phyloP scores from a whole-genome alignment of 2,888 invertebrate genomes.

The Baccha elongata region DNA sequence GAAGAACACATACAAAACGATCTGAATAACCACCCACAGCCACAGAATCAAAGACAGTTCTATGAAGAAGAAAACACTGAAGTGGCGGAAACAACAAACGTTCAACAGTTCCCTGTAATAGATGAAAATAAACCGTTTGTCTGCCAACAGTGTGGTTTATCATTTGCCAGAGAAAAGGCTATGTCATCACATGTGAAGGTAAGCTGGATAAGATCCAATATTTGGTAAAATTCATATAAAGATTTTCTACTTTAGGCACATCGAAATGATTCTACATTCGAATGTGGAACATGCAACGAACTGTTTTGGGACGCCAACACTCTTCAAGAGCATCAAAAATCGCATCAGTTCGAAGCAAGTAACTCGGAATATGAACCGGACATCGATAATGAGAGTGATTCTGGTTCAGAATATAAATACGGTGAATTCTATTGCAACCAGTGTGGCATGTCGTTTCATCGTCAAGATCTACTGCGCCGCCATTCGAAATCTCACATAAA shows the following conservation, averaged over 20 bases:
- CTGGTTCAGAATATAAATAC: slow-evolving; percentile 85
- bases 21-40: slow-evolving; percentile 1
- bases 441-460: slow-evolving; percentile 91
- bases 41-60: slow-evolving; percentile 21
- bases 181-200: slow-evolving; percentile 89
- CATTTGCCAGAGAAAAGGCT: slow-evolving; percentile 92
- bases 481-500: slow-evolving; percentile 85
- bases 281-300: slow-evolving; percentile 91
- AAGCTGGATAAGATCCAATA: slow-evolving; percentile 35
- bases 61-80: slow-evolving; percentile 38
- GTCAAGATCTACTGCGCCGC: slow-evolving; percentile 88
- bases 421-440: slow-evolving; percentile 87
- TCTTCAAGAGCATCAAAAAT: slow-evolving; percentile 85
- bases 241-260: slow-evolving; percentile 85
- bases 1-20: slow-evolving; percentile 25
- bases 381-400: slow-evolving; percentile 82
- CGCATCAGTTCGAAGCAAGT: slow-evolving; percentile 84
- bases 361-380: slow-evolving; percentile 82
- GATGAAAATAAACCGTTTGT: slow-evolving; percentile 91
- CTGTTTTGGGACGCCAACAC: slow-evolving; percentile 89
- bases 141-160: slow-evolving; percentile 89
- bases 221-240: not conserved
- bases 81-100: slow-evolving; percentile 53
- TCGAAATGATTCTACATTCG: slow-evolving; percentile 90
- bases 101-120: slow-evolving; percentile 83